A percentile compares a stretch with the other conserved stretches of the same genome.
Conservation (phyloP, 1,140 invertebrate species). For the Drosophila saltans region DNA sequence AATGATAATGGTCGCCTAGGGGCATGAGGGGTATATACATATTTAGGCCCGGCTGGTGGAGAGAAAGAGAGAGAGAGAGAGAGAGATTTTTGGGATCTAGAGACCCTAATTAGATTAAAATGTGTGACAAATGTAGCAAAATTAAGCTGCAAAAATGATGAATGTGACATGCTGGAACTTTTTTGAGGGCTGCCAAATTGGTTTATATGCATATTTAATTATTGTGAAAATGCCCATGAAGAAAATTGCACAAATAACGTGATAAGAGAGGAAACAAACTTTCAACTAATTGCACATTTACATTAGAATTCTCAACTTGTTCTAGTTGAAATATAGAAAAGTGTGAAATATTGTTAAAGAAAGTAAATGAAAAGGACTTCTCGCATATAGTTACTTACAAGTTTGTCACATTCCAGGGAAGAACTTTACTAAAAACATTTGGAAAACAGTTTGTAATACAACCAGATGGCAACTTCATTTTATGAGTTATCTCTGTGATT, state of each 20-base stretch:
- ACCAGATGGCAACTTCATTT: too few species aligned
- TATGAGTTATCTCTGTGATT: too few species aligned
- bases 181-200: constrained; percentile 33
- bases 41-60: neutral
- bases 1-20: constrained; percentile 62
- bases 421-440: neutral
- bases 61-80: neutral
- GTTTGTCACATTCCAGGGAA: neutral
- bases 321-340: neutral
- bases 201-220: constrained; percentile 3
- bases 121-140: constrained; percentile 53
- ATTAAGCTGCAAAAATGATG: constrained; percentile 35
- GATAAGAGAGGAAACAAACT: neutral
- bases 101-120: constrained; percentile 57
- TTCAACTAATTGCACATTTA: neutral
- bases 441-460: too few species aligned
- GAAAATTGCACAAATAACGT: neutral
- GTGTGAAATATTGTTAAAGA: too few species aligned
- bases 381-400: too few species aligned
- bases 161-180: constrained; percentile 39
- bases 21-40: constrained; percentile 3
- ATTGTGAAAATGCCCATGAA: neutral
- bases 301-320: neutral
- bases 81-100: neutral
- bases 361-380: too few species aligned